A percentile compares a stretch with the other conserved stretches of the same genome.
Evolutionary conservation across 2,888 invertebrate genomes (phyloP).

Genomic region (Drosophila fungiperda): DNA sequence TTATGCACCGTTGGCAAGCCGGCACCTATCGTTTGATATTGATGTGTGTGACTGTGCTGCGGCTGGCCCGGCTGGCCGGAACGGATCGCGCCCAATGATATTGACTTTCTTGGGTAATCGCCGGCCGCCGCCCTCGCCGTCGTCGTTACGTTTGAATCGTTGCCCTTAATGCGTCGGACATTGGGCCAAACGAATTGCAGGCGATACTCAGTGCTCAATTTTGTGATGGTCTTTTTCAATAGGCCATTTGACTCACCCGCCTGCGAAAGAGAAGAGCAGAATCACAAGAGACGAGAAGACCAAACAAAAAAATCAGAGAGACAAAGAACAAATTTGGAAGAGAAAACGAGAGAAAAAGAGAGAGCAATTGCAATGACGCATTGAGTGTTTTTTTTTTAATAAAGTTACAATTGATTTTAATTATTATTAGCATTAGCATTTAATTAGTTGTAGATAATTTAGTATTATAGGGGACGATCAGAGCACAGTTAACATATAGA

Average conservation of each 20-base stretch:
- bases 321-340: slow-evolving; percentile 26
- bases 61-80: slow-evolving; percentile 84
- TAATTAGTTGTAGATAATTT: slow-evolving; percentile 19
- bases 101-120: slow-evolving; percentile 91
- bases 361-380: slow-evolving; percentile 60
- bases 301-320: slow-evolving; percentile 38
- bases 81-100: slow-evolving; percentile 94
- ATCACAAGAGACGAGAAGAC: slow-evolving; percentile 70
- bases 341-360: slow-evolving; percentile 41
- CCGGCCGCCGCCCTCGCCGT: slow-evolving; percentile 75
- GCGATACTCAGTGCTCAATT: slow-evolving; percentile 94
- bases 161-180: slow-evolving; percentile 85
- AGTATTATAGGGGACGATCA: slow-evolving; percentile 44
- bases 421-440: slow-evolving; percentile 44
- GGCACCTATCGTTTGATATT: slow-evolving; percentile 78
- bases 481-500: slow-evolving; percentile 54
- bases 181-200: slow-evolving; percentile 96
- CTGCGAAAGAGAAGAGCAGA: slow-evolving; percentile 84
- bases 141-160: slow-evolving; percentile 86
- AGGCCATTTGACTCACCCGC: slow-evolving; percentile 89
- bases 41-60: slow-evolving; percentile 73
- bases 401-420: slow-evolving; percentile 35
- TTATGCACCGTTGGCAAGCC: slow-evolving; percentile 88
- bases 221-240: slow-evolving; percentile 89
- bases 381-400: slow-evolving; percentile 45